These are phyloP conservation scores for Clivina fossor DNA, from an alignment of 2,888 invertebrate genomes.

Conservation along the genomic window DNA sequence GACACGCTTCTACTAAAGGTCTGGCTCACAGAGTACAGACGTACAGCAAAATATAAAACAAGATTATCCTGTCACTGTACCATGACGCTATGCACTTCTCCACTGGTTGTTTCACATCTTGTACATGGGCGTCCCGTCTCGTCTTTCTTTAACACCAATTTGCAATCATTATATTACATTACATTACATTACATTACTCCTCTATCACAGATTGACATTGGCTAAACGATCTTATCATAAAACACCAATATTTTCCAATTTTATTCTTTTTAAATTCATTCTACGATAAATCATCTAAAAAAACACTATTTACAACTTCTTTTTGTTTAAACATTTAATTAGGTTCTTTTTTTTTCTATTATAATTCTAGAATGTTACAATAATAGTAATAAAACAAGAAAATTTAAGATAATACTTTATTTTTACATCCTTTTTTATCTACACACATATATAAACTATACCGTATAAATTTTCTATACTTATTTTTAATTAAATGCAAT, in stretches of 20 bases:
- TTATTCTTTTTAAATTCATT: background rate
- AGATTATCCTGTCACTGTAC: conserved; percentile 1
- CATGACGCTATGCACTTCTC: conserved; percentile 17
- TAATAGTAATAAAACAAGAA: too few species aligned
- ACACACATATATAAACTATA: too few species aligned
- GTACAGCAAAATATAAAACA: conserved; percentile 20
- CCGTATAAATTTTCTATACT: too few species aligned
- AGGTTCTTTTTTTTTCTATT: too few species aligned
- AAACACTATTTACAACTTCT: too few species aligned
- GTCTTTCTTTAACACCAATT: background rate
- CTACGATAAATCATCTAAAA: too few species aligned
- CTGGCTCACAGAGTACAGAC: conserved; percentile 21
- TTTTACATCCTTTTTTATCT: too few species aligned
- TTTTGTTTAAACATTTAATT: too few species aligned
- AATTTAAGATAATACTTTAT: too few species aligned
- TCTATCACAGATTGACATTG: background rate
- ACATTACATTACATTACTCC: background rate
- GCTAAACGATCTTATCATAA: background rate
- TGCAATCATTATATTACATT: background rate
- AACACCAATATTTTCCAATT: background rate
- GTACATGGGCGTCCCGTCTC: conserved; percentile 4
- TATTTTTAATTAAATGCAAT: too few species aligned
- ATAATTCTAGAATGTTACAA: too few species aligned
- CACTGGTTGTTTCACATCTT: conserved; percentile 13
- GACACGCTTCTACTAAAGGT: conserved; percentile 26